These are phyloP conservation scores for Pheosia tremula DNA, from an alignment of 2,888 invertebrate genomes.

Conservation along the genomic window DNA sequence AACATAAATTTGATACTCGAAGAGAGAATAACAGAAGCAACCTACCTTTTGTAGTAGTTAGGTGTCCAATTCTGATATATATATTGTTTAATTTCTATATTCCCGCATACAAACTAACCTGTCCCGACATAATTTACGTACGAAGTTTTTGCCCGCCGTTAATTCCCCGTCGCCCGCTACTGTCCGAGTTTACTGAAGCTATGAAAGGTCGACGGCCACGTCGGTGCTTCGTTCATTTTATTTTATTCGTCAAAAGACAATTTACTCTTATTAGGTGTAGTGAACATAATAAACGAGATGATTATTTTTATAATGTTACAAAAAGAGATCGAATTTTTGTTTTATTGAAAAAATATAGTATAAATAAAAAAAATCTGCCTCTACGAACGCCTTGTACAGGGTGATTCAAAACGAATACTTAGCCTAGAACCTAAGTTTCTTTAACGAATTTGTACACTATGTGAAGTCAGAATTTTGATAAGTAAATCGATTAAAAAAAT, in stretches of 20 bases:
- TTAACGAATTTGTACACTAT: too few relatives aligned
- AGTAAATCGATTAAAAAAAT: too few relatives aligned
- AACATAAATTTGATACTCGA: too few relatives aligned
- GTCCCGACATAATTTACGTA: background rate
- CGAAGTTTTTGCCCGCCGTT: background rate
- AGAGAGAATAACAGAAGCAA: too few relatives aligned
- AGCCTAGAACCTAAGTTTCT: too few relatives aligned
- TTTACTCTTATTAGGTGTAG: background rate
- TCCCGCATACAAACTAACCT: background rate
- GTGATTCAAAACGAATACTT: too few relatives aligned
- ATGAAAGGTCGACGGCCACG: constrained; percentile 19
- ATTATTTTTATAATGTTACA: background rate
- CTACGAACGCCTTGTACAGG: too few relatives aligned
- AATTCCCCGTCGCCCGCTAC: background rate
- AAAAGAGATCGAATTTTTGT: too few relatives aligned
- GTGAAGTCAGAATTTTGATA: too few relatives aligned
- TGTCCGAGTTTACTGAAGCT: background rate
- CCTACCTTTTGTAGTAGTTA: too few relatives aligned
- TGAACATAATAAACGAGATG: background rate
- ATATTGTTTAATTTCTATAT: background rate
- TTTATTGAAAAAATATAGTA: too few relatives aligned
- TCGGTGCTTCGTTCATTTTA: constrained; percentile 6
- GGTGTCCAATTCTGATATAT: background rate
- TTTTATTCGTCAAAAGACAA: background rate
- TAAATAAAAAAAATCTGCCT: too few relatives aligned